Percentiles rank a stretch among this genome's conserved stretches.
Conservation (phyloP, 2,797 vertebrate species). For the Acanthurus lineatus region DNA sequence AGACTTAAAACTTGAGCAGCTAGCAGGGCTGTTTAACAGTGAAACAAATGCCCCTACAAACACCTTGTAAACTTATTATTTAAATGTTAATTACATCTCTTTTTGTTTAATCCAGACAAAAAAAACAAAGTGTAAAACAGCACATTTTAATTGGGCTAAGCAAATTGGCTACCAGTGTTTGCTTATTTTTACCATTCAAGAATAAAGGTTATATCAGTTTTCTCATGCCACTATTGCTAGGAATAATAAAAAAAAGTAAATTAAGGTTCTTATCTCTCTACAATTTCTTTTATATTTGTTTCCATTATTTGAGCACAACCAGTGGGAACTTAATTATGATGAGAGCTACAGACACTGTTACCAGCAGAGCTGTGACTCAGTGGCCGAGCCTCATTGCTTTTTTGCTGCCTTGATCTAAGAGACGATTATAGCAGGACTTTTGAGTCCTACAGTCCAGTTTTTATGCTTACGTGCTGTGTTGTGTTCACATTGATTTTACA, state of each 20-base stretch:
- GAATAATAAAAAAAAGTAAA: neutral
- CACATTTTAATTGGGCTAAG: neutral
- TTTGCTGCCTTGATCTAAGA: constrained; percentile 61
- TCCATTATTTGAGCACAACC: constrained; percentile 39
- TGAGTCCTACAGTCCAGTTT: constrained; percentile 28
- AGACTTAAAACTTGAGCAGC: neutral
- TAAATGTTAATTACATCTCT: neutral
- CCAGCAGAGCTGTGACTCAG: constrained; percentile 57
- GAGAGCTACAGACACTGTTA: constrained; percentile 65
- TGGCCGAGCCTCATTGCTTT: constrained; percentile 44
- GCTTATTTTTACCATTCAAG: neutral
- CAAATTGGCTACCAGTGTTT: neutral
- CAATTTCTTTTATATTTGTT: neutral
- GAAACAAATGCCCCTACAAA: too few relatives aligned
- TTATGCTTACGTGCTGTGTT: constrained; percentile 22
- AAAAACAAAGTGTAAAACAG: neutral
- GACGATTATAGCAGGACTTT: constrained; percentile 53
- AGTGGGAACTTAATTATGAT: constrained; percentile 29
- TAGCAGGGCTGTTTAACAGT: too few relatives aligned
- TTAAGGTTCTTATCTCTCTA: neutral
- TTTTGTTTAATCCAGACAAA: neutral
- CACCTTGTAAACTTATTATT: too few relatives aligned
- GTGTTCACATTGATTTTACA: constrained; percentile 34
- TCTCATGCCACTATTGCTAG: too few relatives aligned
- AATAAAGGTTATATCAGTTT: neutral